A percentile compares a stretch with the other conserved stretches of the same genome.
phyloP scores from a whole-genome alignment of 2,113 vertebrate genomes.

The Hemiprocne comata region DNA sequence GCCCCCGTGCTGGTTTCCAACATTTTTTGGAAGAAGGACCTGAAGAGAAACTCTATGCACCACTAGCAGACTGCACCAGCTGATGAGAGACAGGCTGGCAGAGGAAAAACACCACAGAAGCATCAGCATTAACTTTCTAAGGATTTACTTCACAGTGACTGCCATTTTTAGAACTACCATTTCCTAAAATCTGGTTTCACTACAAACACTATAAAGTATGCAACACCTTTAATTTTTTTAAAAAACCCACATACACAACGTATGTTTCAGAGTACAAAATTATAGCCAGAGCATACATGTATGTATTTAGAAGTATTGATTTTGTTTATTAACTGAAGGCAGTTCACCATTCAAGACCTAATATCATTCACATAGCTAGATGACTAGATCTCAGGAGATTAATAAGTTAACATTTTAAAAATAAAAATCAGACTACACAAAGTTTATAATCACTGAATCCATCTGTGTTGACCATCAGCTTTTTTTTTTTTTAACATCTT shows the following conservation, averaged over 20 bases:
- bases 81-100: neutral
- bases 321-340: neutral
- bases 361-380: neutral
- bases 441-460: neutral
- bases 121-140: accelerated
- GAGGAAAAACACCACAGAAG: neutral
- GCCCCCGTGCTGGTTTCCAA: neutral
- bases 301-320: neutral
- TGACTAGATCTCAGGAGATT: neutral
- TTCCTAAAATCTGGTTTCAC: neutral
- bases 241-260: neutral
- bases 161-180: neutral
- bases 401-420: neutral
- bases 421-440: neutral
- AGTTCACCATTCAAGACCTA: neutral
- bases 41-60: neutral
- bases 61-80: neutral
- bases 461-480: neutral
- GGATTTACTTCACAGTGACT: neutral
- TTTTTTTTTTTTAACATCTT: neutral
- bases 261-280: neutral
- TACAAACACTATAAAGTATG: neutral
- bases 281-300: neutral
- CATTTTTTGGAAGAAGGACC: neutral
- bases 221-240: neutral